Evolutionary conservation across 1,140 invertebrate species (phyloP).

Genomic region (Asbolus verrucosus): DNA sequence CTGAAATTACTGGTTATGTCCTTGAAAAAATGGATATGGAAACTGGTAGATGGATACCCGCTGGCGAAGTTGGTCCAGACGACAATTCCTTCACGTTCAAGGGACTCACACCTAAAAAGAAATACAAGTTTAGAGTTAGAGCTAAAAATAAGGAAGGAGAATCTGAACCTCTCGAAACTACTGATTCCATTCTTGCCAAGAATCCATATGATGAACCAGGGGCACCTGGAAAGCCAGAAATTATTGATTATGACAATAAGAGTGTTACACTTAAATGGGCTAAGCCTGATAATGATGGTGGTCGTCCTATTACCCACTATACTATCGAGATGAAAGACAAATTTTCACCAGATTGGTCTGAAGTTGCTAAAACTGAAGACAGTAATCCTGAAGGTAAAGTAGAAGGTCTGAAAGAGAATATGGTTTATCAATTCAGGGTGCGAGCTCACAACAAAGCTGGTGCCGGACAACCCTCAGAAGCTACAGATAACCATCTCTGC

Average conservation of each 20-base stretch:
- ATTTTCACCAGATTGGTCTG: constrained; percentile 88
- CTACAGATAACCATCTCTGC: constrained; percentile 91
- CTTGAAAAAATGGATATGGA: constrained; percentile 97
- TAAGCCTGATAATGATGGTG: constrained; percentile 90
- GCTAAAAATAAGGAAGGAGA: constrained; percentile 99
- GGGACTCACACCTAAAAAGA: constrained; percentile 95
- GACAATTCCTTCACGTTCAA: constrained; percentile 88
- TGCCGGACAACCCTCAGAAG: constrained; percentile 86
- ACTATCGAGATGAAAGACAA: constrained; percentile 97
- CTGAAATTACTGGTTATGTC: constrained; percentile 93
- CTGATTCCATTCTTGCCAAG: constrained; percentile 89
- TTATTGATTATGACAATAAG: constrained; percentile 94
- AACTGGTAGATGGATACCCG: constrained; percentile 91
- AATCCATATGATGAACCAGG: constrained; percentile 96
- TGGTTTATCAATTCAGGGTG: constrained; percentile 93
- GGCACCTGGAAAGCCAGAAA: constrained; percentile 89
- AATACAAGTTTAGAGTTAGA: constrained; percentile 98
- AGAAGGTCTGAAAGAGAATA: constrained; percentile 91
- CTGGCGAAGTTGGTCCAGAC: constrained; percentile 88
- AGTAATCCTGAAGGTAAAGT: constrained; percentile 84
- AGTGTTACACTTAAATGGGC: constrained; percentile 92
- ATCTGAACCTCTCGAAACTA: constrained; percentile 94
- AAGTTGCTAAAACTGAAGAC: constrained; percentile 85
- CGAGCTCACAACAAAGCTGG: constrained; percentile 94
- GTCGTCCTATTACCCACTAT: constrained; percentile 94